phyloP scores from a whole-genome alignment of 2,888 invertebrate genomes.

The Drosophila mulleri region DNA sequence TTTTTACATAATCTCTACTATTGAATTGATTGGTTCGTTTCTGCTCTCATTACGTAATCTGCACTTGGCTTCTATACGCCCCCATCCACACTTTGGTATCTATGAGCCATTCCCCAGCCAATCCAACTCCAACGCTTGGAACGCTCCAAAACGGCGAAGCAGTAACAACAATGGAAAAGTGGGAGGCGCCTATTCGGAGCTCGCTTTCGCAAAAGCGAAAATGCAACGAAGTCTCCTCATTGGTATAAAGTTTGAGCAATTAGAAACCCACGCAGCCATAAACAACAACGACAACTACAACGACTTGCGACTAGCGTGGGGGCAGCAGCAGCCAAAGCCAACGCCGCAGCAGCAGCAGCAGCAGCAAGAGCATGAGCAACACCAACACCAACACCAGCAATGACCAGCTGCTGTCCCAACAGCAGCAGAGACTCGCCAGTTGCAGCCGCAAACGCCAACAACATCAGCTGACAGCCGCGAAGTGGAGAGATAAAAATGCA shows the following conservation, averaged over 20 bases:
- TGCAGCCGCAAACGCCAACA: conserved; percentile 43
- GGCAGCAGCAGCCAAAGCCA: conserved; percentile 15
- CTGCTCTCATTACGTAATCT: conserved; percentile 32
- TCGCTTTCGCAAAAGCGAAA: conserved; percentile 74
- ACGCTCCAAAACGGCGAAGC: conserved; percentile 38
- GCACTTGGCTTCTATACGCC: conserved; percentile 11
- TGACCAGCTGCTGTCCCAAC: conserved; percentile 37
- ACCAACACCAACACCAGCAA: conserved; percentile 18
- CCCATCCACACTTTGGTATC: conserved; percentile 21
- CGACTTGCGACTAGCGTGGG: conserved; percentile 47
- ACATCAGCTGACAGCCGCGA: conserved; percentile 53
- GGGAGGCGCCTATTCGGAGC: conserved; percentile 81
- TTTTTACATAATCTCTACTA: neutral
- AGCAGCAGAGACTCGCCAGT: conserved; percentile 28
- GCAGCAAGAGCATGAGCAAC: conserved; percentile 18
- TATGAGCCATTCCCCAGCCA: conserved; percentile 26
- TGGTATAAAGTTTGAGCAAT: conserved; percentile 82
- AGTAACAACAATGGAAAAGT: conserved; percentile 71
- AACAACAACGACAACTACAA: conserved; percentile 69
- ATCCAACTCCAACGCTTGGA: conserved; percentile 47
- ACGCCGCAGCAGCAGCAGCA: conserved; percentile 2
- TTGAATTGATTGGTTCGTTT: neutral
- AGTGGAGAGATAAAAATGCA: conserved; percentile 54
- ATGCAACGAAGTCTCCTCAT: conserved; percentile 80
- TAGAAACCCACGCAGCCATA: conserved; percentile 84